Percentiles rank a stretch among this genome's conserved stretches.
phyloP scores from a whole-genome alignment of 2,113 vertebrate species.

The Elaphurus davidianus region DNA sequence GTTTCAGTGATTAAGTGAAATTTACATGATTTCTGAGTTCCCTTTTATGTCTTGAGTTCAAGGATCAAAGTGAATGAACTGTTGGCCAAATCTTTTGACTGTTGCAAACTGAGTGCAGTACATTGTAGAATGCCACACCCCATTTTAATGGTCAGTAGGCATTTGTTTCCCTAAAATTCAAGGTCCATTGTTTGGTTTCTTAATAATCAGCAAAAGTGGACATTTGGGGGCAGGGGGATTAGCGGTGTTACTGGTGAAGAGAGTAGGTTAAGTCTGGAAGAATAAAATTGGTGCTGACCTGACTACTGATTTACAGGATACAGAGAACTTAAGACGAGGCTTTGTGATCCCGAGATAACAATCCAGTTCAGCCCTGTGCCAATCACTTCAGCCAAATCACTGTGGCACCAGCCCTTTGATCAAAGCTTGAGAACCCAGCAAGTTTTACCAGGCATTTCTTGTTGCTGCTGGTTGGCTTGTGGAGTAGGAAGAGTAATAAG shows the following conservation, averaged over 20 bases:
- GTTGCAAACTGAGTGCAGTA: neutral
- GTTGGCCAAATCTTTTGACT: neutral
- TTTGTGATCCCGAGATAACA: neutral
- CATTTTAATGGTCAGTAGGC: neutral
- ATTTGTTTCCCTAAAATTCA: slow-evolving; percentile 9
- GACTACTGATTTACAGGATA: neutral
- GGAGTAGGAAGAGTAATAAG: slow-evolving; percentile 33
- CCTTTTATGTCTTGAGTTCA: neutral
- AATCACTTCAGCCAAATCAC: neutral
- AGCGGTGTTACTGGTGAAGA: neutral
- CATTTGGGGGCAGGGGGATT: neutral
- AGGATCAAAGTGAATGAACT: neutral
- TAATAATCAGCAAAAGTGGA: neutral
- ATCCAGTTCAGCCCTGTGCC: neutral
- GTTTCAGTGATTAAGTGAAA: neutral
- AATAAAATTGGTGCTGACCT: neutral
- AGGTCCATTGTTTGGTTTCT: neutral
- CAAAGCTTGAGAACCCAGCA: neutral
- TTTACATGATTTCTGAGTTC: neutral
- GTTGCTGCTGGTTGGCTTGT: neutral
- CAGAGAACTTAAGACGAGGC: neutral
- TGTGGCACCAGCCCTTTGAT: slow-evolving; percentile 33
- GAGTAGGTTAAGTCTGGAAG: neutral
- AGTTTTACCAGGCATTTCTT: slow-evolving; percentile 7
- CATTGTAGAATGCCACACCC: neutral